Base-by-base conservation (phyloP, 2,113 vertebrate genomes). In the Leucosticte australis region DNA sequence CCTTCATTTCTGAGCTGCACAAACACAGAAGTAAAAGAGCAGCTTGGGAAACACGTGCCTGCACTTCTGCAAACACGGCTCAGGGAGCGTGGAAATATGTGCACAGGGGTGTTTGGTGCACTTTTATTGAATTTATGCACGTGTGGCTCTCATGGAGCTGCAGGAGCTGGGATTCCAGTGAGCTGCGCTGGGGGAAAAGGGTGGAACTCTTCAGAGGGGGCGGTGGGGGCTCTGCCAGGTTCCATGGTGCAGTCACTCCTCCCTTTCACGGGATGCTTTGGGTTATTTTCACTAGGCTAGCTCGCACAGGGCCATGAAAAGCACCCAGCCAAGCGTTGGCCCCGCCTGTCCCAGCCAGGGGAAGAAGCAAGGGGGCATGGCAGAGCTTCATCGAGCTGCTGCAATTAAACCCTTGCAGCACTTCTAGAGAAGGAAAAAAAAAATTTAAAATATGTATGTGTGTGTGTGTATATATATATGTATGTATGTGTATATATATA, bases 11-110 rank as follows among this genome's bases (percentile, higher is more conserved):
- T 44, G 49, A 67, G 64, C 63, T 50, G 13, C 12, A 3, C 62
- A 79, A 91, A 88, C 22, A 35, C 74, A 94, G 94, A 92, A 95
- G 67, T 76, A 76, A 87, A 87, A 84, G 15, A 60, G 5, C 60
- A 57, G 10, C 74, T 68, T 31, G 27, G 49, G 21, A 19, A 90
- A 69, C 39, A 24, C 0, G 4, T 11, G 49, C 8, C 11, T 59
- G 88, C 35, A 55, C 89, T 94, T 92, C 92, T 95, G 94, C 94
- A 87, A 87, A 42, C 1, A 0, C 41, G 6, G 47, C 49, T 41
- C 47, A 3, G 5, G 21, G 28, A n/a, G 30, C 5, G 18, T 42
- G 15, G 15, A 24, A 47, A 31, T 11, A 2, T 0, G 15, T 5
- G 47, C 44, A 21, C 24, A 8, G 31, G n/a, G 28, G 2, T 23